Evolutionary conservation across 2,888 invertebrate genomes (phyloP).

Genomic region (Minunthozetes semirufus): DNA sequence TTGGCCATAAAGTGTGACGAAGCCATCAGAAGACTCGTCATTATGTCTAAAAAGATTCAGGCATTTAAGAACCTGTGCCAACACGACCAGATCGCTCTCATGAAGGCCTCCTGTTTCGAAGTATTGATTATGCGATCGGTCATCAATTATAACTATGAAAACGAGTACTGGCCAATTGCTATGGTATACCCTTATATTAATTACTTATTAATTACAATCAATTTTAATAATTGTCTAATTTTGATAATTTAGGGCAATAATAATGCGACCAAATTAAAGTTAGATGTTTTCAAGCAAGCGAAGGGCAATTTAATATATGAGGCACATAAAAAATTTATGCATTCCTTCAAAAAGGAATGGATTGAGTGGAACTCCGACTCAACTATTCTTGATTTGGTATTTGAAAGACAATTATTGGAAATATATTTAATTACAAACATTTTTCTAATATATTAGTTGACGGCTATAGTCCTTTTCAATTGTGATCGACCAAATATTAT

Average conservation of each 20-base stretch:
- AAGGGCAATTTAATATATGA: slow-evolving; percentile 75
- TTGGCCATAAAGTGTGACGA: slow-evolving; percentile 60
- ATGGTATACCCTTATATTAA: neutral
- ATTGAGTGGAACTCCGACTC: slow-evolving; percentile 61
- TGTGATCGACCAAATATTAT: slow-evolving; percentile 71
- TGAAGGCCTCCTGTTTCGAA: slow-evolving; percentile 92
- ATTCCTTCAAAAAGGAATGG: slow-evolving; percentile 77
- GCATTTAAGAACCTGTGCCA: slow-evolving; percentile 90
- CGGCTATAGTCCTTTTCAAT: slow-evolving; percentile 82
- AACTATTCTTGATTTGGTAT: slow-evolving; percentile 54
- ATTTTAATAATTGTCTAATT: neutral
- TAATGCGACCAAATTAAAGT: slow-evolving; percentile 51
- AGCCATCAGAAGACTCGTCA: slow-evolving; percentile 69
- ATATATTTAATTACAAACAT: neutral
- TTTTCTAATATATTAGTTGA: slow-evolving; percentile 64
- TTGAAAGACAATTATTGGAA: neutral
- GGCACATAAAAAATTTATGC: slow-evolving; percentile 74
- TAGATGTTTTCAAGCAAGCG: slow-evolving; percentile 81
- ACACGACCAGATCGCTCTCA: slow-evolving; percentile 77
- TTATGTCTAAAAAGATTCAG: slow-evolving; percentile 56
- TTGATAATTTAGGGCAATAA: neutral
- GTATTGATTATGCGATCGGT: slow-evolving; percentile 91
- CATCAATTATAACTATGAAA: slow-evolving; percentile 79
- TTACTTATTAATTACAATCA: neutral
- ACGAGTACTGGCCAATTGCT: slow-evolving; percentile 71